These are phyloP conservation scores for Oscheius sp. DNA, from an alignment of 2,888 invertebrate species.

Conservation along the genomic window DNA sequence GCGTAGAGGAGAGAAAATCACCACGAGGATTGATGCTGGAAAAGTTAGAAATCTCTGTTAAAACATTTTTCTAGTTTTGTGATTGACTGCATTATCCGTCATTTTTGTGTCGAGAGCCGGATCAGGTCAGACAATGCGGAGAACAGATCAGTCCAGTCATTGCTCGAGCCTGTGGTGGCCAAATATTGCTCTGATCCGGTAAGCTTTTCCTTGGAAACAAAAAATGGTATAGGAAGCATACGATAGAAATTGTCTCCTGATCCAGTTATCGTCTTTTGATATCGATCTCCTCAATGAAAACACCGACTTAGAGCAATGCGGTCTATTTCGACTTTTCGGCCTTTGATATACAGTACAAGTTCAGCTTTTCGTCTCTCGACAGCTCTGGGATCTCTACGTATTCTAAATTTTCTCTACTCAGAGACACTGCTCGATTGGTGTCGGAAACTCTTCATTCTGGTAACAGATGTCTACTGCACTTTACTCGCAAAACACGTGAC, in stretches of 20 bases:
- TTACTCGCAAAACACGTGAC: slow-evolving; percentile 49
- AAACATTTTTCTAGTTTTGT: slow-evolving; percentile 6
- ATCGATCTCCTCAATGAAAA: slow-evolving; percentile 46
- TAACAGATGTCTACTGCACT: slow-evolving; percentile 48
- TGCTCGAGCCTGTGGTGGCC: slow-evolving; percentile 7
- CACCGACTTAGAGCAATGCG: slow-evolving; percentile 32
- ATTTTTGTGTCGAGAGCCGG: slow-evolving; percentile 21
- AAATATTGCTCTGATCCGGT: slow-evolving; percentile 20
- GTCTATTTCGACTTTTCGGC: slow-evolving; percentile 2
- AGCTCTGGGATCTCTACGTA: slow-evolving; percentile 39
- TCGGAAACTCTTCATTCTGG: slow-evolving; percentile 41
- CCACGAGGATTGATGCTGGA: slow-evolving; percentile 37
- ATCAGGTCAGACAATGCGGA: slow-evolving; percentile 4
- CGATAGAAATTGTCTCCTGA: slow-evolving; percentile 39
- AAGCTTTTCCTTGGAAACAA: not conserved
- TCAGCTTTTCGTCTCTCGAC: slow-evolving; percentile 42
- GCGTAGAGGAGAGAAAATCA: slow-evolving; percentile 43
- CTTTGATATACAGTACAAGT: slow-evolving; percentile 13
- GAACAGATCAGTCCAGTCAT: slow-evolving; percentile 7
- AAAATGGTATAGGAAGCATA: not conserved
- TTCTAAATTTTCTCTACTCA: slow-evolving; percentile 45
- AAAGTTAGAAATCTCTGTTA: slow-evolving; percentile 23
- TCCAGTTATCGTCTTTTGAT: slow-evolving; percentile 51
- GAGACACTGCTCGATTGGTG: slow-evolving; percentile 43
- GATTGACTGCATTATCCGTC: slow-evolving; percentile 30